Evolutionary conservation across 2,888 invertebrate species (phyloP), one percentile per base, ranked within the genome.

Genomic region (Idaea aversata): DNA sequence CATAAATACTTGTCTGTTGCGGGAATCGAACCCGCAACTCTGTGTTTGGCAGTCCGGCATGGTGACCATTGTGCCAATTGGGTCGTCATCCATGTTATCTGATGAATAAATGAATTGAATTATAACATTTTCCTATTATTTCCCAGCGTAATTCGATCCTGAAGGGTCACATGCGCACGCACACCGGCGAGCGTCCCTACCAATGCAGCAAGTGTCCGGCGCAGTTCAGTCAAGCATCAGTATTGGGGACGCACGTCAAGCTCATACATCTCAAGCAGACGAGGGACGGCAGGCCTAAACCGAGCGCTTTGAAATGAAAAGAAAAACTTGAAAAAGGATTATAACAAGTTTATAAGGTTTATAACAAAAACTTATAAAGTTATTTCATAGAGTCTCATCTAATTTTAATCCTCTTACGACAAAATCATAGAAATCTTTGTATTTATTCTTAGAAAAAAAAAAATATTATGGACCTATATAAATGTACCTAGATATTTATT

Each of bases 181-280:
- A 91, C 72, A 91, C 91, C 0, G 91, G 91, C 0, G 91, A 91
- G 66, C 78, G 90, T 0, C 91, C 91, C 0, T 90, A 81, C 76
- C 80, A 82, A 58, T 92, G 92, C 69, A 67, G 63, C 36, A 78
- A 81, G n/a, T 92, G 92, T 61, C 83, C 87, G 0, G 89, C 91
- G 0, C 70, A 79, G 63, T 92, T 92, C 83, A 81, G 77, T 13
- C 91, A 91, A 65, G 69, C 84, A 61, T 80, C 85, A 63, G 76
- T 85, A 0, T 76, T 89, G 3, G 78, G 79, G 0, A 90, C 90
- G 0, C 91, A 91, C 70, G 75, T 83, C 47, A 78, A 81, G 13
- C 77, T 90, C 0, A 81, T 91, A 57, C 91, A 91, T 62, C 77
- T 89, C 0, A 82, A 83, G 16, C 75, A 86, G 0, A 87, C 88